Base-by-base conservation (phyloP, 2,888 invertebrate genomes). In the Cryptocephalus primarius region DNA sequence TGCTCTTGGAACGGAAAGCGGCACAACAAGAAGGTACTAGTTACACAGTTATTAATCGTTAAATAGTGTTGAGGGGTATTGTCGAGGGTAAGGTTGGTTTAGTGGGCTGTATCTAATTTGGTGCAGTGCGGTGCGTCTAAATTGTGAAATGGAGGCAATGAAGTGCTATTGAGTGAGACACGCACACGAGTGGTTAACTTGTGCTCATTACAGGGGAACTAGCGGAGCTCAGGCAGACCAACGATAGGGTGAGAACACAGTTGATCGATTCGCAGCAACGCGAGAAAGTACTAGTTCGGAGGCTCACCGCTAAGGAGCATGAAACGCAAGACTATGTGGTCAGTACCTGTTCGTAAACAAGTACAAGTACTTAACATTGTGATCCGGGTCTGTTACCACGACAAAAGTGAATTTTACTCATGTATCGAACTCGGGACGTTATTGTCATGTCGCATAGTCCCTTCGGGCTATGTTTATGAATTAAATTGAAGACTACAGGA, bases 291-390 rank as follows among this genome's bases (percentile, higher is more conserved):
- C 80, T 96, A 59, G 87, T 94, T 59, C 84, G 94, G 64, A 79
- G 93, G 63, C 79, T 96, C 57, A 88, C 94, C 51, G 87, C 89
- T 55, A 96, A 96, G 73, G 96, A 96, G 68, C 94, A 95, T 71
- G 95, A 96, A 74, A 82, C 93, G 69, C 93, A 95, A 72, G 94
- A 95, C 74, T 91, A 88, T 76, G 84, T 88, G 75, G 94, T 94
- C 78, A 79, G 87, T 77, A 69, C 50, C 54, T 48, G 47, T 51
- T 52, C 22, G 22, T 22, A 22, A 22, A 22, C 22, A 22, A 22
- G 22, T 22, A 22, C 22, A 6, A 22, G 22, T 22, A 22, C 22
- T 22, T 22, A 22, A 22, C 22, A 22, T 22, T 22, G 22, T 22
- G 22, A 22, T 22, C 22, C 22, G 22, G 22, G 22, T 22, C 22